Evolutionary conservation across 2,888 invertebrate genomes (phyloP), one percentile per base, ranked within the genome.

Genomic region (Nipponacmea schrenckii): DNA sequence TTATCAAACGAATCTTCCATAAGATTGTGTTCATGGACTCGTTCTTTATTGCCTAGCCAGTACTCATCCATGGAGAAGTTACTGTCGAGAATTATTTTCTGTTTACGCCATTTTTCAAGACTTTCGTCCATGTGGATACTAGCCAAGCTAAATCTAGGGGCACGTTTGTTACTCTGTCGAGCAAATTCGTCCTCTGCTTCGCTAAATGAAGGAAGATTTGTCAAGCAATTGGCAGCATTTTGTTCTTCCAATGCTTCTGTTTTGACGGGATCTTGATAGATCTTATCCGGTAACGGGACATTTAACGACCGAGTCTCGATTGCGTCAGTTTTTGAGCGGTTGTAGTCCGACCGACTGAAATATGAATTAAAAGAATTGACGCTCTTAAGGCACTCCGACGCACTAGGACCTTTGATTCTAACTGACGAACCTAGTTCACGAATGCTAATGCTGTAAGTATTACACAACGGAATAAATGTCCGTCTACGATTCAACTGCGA

Each of bases 1-100:
- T 8, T 56, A 56, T 56, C 56, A 24, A 56, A 56, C 24, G 56
- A 56, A 56, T 56, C 56, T 12, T 56, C 56, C 56, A 56, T 56
- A 0, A 56, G 56, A 56, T 56, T 56, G 2, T 24, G 56, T 20
- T 20, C 56, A 15, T 56, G 56, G 56, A 24, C 20, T 56, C 56
- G 56, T 56, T 56, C 24, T 15, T 56, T 56, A 56, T 56, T 56
- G 10, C 56, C 56, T 0, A 56, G 56, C 56, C 56, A 56, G 14
- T 56, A 56, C 12, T 56, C 24, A 56, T 56, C 56, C 24, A 56
- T 24, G 2, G 56, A 56, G 20, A 56, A 56, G 24, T 20, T 56
- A 24, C 24, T 20, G 4, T 20, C 24, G 10, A 10, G 14, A 1
- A 10, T 20, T 20, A 12, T 24, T 56, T 20, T 20, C 14, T 24